Evolutionary conservation across 2,888 invertebrate genomes (phyloP).

Genomic region (Atrina japonica): DNA sequence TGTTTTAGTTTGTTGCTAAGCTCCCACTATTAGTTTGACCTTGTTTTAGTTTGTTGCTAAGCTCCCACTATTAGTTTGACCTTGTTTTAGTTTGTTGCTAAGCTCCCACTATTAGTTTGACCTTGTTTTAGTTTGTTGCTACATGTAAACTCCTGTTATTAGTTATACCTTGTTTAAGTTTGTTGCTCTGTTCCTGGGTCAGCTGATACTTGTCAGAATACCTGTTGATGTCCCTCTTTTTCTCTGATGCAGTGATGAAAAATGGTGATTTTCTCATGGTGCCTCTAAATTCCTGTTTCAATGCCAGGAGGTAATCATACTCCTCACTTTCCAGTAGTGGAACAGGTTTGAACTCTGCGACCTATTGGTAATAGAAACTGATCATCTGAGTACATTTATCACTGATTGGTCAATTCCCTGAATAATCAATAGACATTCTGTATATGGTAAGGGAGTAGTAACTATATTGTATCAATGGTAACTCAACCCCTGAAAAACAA

Average conservation of each 20-base stretch:
- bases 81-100: too few species aligned
- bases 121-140: too few species aligned
- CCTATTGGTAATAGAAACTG: conserved; percentile 62
- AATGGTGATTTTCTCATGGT: conserved; percentile 78
- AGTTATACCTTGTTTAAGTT: too few species aligned
- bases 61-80: too few species aligned
- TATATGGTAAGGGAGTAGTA: background rate
- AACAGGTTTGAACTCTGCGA: conserved; percentile 81
- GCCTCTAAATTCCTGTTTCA: conserved; percentile 79
- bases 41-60: too few species aligned
- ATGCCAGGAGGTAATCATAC: conserved; percentile 78
- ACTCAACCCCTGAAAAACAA: too few species aligned
- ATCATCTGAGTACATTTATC: background rate
- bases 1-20: too few species aligned
- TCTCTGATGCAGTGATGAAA: conserved; percentile 62
- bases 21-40: too few species aligned
- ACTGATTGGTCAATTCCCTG: background rate
- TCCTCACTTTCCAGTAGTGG: conserved; percentile 78
- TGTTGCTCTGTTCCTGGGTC: conserved; percentile 50
- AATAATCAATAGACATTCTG: background rate
- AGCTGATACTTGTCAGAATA: conserved; percentile 81
- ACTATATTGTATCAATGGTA: too few species aligned
- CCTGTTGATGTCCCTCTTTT: conserved; percentile 79
- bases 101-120: too few species aligned
- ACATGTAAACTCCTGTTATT: too few species aligned